Conservation (phyloP, 2,888 invertebrate species). For the Busseola fusca region DNA sequence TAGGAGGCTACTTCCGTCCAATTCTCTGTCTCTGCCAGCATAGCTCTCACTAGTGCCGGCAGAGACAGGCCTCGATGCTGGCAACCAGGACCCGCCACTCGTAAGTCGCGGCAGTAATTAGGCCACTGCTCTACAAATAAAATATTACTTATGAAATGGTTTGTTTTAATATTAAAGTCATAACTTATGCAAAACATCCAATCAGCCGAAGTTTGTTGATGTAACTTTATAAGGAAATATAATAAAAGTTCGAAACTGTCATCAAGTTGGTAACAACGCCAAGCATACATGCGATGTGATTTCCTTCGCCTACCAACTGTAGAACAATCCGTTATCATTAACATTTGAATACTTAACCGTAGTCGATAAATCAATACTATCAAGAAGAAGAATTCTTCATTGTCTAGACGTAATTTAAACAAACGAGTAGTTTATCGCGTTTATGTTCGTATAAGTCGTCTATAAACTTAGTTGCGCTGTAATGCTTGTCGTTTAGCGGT, state of each 20-base stretch:
- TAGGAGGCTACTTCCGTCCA: too few species aligned
- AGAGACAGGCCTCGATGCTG: too few species aligned
- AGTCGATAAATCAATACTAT: conserved; percentile 12
- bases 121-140: background rate
- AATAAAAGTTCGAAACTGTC: conserved; percentile 41
- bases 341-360: conserved; percentile 32
- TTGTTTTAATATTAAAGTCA: background rate
- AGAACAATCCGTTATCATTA: conserved; percentile 46
- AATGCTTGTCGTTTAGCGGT: conserved; percentile 21
- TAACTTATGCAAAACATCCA: conserved; percentile 15
- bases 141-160: background rate
- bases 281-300: conserved; percentile 24
- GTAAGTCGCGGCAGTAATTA: background rate
- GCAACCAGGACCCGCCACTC: background rate
- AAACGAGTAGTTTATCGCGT: conserved; percentile 56
- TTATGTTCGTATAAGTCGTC: conserved; percentile 43
- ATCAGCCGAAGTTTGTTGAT: conserved; percentile 28
- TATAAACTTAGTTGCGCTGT: conserved; percentile 22
- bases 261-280: conserved; percentile 36
- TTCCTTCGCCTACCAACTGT: conserved; percentile 15
- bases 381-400: conserved; percentile 37
- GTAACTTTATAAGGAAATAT: conserved; percentile 26
- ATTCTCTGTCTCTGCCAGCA: too few species aligned
- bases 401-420: conserved; percentile 63
- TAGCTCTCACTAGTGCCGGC: too few species aligned